phyloP scores from a whole-genome alignment of 2,888 invertebrate genomes.

The Dryadula phaetusa region DNA sequence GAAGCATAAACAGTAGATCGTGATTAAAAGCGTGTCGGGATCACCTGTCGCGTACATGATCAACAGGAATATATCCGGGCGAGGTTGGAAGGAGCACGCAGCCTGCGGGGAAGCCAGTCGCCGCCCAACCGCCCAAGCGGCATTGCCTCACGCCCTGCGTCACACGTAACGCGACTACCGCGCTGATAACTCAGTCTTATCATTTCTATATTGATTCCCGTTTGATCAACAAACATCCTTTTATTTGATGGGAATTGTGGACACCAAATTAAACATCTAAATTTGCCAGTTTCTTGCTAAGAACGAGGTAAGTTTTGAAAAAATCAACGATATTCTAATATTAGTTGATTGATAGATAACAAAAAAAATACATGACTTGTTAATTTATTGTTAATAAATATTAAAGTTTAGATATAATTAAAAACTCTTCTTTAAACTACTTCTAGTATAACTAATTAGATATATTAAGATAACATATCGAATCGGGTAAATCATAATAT shows the following conservation, averaged over 20 bases:
- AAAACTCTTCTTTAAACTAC: neutral
- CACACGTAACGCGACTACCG: constrained; percentile 51
- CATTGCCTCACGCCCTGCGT: constrained; percentile 57
- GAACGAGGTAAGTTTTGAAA: constrained; percentile 68
- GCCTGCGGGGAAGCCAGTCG: constrained; percentile 69
- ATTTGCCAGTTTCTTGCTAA: constrained; percentile 49
- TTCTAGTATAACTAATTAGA: no score
- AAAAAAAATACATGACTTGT: neutral
- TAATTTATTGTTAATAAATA: neutral
- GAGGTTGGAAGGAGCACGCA: constrained; percentile 65
- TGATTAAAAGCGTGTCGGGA: constrained; percentile 50
- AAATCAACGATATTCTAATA: constrained; percentile 40
- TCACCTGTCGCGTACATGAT: constrained; percentile 81
- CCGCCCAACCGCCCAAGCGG: constrained; percentile 79
- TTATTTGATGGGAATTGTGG: constrained; percentile 20
- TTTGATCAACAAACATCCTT: constrained; percentile 27
- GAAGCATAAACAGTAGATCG: constrained; percentile 39
- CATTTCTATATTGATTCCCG: constrained; percentile 44
- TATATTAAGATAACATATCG: no score
- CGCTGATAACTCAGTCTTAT: constrained; percentile 53
- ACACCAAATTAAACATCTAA: neutral
- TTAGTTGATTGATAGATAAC: constrained; percentile 18
- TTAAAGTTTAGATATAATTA: no score
- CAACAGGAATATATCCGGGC: constrained; percentile 78
- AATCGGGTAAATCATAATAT: no score